Evolutionary conservation across 2,113 vertebrate genomes (phyloP), one percentile per base, ranked within the genome.

Genomic region (Rousettus leschenaultii): DNA sequence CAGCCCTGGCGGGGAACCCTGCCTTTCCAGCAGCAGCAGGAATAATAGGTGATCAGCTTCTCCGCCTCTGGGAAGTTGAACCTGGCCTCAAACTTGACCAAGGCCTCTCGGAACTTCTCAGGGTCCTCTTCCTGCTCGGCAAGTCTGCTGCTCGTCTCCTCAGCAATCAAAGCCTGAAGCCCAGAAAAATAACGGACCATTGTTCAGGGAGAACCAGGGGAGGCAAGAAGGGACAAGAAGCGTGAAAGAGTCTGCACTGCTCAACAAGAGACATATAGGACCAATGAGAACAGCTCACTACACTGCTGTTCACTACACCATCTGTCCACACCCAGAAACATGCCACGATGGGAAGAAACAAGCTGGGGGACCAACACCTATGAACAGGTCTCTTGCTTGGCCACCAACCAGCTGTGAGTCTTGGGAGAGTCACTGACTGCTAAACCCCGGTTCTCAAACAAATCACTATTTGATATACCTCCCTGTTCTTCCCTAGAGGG

Each of bases 11-110:
- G 99, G 43, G 99, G 99, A 91, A 99, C 99, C n/a, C 98, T 98
- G 74, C 99, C 99, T 98, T 99, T 99, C 99, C 99, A 99, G 97
- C 99, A 99, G 98, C 99, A 99, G 98, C 99, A 99, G 4, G 99
- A 99, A 97, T 99, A 99, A 97, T 98, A 99, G 0, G 99, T 99
- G 97, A 99, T 99, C 98, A 99, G 97, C 93, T 99, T 99, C 98
- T 99, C 99, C 0, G 99, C 98, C n/a, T 99, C 95, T 0, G 99
- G 99, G 86, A 99, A 99, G 95, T 99, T 99, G 91, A 99, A 99
- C 86, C 99, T 99, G 96, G 99, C 98, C 97, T 99, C 99, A 35
- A 99, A 99, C 97, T 99, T 99, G 94, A 98, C 99, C 96, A 99
- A 97, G 1, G 99, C 99, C 96, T 99, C 99, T 59, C 99, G 98